Evolutionary conservation across 2,113 vertebrate species (phyloP).

Genomic region (Myotis brandtii): DNA sequence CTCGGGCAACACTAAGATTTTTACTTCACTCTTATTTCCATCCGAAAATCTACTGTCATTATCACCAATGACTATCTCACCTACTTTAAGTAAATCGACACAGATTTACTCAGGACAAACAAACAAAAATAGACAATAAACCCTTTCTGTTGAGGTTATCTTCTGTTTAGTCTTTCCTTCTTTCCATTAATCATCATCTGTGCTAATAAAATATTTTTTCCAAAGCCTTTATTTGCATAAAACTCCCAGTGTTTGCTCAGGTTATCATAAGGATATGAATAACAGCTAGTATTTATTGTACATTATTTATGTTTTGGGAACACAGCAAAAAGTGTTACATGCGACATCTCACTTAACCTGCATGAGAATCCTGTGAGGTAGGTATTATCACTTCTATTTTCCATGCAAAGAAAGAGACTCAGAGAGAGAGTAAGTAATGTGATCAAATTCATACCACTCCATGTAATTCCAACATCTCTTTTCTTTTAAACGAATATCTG

Average conservation of each 20-base stretch:
- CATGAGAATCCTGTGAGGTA: background rate
- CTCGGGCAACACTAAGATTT: background rate
- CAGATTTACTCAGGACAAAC: background rate
- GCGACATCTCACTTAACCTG: background rate
- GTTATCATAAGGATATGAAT: background rate
- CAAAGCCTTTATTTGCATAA: background rate
- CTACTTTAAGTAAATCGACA: background rate
- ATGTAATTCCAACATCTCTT: background rate
- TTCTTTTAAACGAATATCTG: background rate
- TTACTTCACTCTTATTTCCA: background rate
- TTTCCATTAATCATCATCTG: background rate
- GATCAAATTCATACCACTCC: background rate
- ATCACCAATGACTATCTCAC: background rate
- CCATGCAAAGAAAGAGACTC: background rate
- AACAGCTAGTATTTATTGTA: background rate
- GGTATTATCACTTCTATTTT: background rate
- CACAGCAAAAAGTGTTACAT: background rate
- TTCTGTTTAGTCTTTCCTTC: background rate
- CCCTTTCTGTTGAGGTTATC: background rate
- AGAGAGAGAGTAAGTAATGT: constrained; percentile 7
- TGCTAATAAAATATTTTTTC: background rate
- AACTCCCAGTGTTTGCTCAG: background rate
- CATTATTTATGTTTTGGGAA: background rate
- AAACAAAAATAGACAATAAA: background rate
- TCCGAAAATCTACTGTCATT: background rate